Conservation (phyloP, 2,113 vertebrate species). For the Gobius niger region DNA sequence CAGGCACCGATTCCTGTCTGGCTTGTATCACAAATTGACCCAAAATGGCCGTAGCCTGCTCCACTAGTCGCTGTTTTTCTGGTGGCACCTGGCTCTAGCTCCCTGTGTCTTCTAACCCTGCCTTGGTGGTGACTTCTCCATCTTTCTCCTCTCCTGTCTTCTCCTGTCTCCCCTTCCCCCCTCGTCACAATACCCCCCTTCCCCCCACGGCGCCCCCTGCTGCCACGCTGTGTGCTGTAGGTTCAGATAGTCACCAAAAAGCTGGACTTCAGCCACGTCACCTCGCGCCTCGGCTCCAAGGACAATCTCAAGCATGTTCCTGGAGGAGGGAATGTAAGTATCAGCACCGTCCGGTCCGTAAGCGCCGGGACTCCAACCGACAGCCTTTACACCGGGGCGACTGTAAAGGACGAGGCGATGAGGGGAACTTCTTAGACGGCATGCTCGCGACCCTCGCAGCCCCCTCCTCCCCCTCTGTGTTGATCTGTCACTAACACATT, state of each 20-base stretch:
- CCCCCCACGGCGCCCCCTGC: constrained; percentile 62
- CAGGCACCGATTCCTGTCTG: too few relatives aligned
- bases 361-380: constrained; percentile 6
- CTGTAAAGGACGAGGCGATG: not conserved
- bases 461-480: constrained; percentile 39
- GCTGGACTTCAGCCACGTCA: constrained; percentile 98
- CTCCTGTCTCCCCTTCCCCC: not conserved
- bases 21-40: too few relatives aligned
- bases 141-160: constrained; percentile 6
- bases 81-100: not conserved
- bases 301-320: constrained; percentile 99
- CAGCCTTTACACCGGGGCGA: not conserved
- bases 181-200: not conserved
- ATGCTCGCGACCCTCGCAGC: constrained; percentile 43
- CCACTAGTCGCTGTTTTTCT: not conserved
- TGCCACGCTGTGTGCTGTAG: constrained; percentile 83
- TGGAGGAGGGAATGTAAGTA: constrained; percentile 99
- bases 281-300: constrained; percentile 99
- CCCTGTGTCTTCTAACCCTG: constrained; percentile 2
- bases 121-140: constrained; percentile 3
- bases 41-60: too few relatives aligned
- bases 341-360: constrained; percentile 55
- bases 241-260: constrained; percentile 99
- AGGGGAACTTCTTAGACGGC: constrained; percentile 22
- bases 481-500: constrained; percentile 53